These are phyloP conservation scores for Tachina lurida DNA, from an alignment of 2,888 invertebrate genomes.

Conservation along the genomic window DNA sequence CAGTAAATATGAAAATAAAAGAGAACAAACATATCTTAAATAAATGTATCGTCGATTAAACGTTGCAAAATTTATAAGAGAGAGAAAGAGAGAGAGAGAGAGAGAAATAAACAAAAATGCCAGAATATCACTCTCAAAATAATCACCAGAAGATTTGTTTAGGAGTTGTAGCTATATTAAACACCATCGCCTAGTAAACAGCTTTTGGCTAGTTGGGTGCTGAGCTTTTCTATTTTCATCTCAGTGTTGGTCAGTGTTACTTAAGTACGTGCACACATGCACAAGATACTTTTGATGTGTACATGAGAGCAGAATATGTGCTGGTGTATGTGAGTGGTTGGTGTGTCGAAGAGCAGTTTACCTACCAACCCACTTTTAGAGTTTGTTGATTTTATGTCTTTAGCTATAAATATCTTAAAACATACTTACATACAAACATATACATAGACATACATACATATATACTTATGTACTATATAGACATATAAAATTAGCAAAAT, in stretches of 20 bases:
- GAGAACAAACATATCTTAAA: no score
- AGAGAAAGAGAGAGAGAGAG: no score
- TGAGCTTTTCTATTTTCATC: conserved; percentile 39
- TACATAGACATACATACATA: neutral
- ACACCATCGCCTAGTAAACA: no score
- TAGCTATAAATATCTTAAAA: conserved; percentile 16
- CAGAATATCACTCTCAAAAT: no score
- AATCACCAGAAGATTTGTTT: no score
- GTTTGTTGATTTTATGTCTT: conserved; percentile 61
- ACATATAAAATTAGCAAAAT: neutral
- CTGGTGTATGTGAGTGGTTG: conserved; percentile 24
- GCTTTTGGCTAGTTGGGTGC: neutral
- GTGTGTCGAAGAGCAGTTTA: conserved; percentile 73
- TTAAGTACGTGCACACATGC: conserved; percentile 14
- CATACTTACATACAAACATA: neutral
- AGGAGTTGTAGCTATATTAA: no score
- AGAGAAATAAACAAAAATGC: no score
- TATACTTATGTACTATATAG: neutral
- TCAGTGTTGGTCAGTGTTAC: conserved; percentile 19
- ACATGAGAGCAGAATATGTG: conserved; percentile 5
- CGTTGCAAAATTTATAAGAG: no score
- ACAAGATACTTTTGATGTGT: conserved; percentile 15
- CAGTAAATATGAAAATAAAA: no score
- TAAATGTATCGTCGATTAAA: no score
- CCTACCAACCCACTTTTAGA: conserved; percentile 75